Evolutionary conservation across 1,140 invertebrate genomes (phyloP), one percentile per base, ranked within the genome.

Genomic region (Laodelphax striatellus): DNA sequence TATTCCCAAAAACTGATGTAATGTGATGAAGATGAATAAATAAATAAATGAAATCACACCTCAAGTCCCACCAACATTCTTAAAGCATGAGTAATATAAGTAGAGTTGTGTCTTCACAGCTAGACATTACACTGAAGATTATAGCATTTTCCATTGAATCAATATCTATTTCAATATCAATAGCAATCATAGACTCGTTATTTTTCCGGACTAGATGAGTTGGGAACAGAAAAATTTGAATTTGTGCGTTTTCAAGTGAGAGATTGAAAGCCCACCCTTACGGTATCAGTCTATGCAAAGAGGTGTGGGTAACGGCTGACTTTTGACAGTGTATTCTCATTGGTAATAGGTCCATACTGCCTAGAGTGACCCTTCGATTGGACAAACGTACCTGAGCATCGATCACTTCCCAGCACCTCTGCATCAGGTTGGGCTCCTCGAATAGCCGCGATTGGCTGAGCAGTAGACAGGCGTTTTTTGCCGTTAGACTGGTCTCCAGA

Each of bases 381-480:
- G 57, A n/a, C 19, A 34, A 50, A 62, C 62, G 43, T 79, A 88
- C 87, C 85, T 89, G 87, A 57, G 88, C 91, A 76, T 94, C 92
- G 71, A 94, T 93, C 44, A 97, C 93, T 79, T 94, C 91, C 91
- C 91, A 94, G 75, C 91, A 94, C 67, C 91, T 78, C 72, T 92
- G 87, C 90, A 94, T 93, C 56, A 94, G 76, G 70, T 93, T 91
- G 50, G 89, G 89, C 72, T 94, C 92, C 76, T 94, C 91, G 75
- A 94, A 94, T 43, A 94, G 78, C 61, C 90, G 77, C 60, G 90
- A 92, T 73, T 94, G 92, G 73, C 89, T 92, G 64, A 95, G 79
- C 58, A 95, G 81, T 62, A 94, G 78, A 74, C 91, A 95, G 43
- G 91, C 91, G 75, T 95, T 95, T 76, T 92, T 90, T 64, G 91